Evolutionary conservation across 1,140 invertebrate species (phyloP).

Genomic region (Platyscapa corneri): DNA sequence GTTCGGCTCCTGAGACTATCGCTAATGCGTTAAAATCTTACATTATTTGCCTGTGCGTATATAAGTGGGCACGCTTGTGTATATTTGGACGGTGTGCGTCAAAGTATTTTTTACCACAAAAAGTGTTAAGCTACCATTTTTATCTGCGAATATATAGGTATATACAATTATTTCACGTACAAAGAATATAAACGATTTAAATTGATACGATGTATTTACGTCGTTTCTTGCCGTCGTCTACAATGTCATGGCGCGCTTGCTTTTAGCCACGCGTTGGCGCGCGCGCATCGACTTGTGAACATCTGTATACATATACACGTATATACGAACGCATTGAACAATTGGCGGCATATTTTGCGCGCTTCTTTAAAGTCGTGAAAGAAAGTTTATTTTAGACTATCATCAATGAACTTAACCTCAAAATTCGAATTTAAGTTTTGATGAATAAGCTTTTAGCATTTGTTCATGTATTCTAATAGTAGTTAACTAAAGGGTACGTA

Average conservation of each 20-base stretch:
- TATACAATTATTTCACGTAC: no score
- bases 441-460: slow-evolving; percentile 6
- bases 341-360: background rate
- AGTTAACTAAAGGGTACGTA: background rate
- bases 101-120: no score
- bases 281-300: background rate
- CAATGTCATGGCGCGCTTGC: background rate
- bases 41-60: no score
- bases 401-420: background rate
- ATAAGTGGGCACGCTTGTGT: no score
- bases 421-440: background rate
- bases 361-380: background rate
- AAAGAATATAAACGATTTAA: no score
- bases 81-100: no score
- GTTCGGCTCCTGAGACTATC: no score
- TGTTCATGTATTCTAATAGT: background rate
- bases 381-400: background rate
- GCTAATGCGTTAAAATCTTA: no score
- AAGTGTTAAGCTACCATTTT: no score
- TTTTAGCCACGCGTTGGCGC: slow-evolving; percentile 48
- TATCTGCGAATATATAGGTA: no score
- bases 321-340: no score
- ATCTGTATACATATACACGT: no score
- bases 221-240: background rate
- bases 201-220: background rate